These are phyloP conservation scores for Dasypogon diadema DNA, from an alignment of 2,888 invertebrate genomes.

Conservation along the genomic window DNA sequence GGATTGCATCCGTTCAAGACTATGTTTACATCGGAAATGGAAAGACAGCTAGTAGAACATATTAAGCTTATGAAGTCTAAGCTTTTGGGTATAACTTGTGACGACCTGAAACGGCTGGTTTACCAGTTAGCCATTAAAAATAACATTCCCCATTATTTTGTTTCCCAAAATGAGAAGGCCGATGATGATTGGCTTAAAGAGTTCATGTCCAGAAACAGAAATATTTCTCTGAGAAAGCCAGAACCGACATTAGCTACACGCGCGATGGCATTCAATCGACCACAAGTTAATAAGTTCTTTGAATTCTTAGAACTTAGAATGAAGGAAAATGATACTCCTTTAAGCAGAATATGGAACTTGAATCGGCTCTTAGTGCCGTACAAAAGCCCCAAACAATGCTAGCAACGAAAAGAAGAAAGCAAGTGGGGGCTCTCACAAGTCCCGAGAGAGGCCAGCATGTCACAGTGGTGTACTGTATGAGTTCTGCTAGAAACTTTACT, in stretches of 20 bases:
- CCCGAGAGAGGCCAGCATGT: constrained; percentile 36
- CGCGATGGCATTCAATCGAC: not conserved
- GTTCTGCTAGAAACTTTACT: constrained; percentile 35
- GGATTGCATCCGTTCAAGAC: not conserved
- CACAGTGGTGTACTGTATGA: constrained; percentile 32
- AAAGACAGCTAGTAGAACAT: not conserved
- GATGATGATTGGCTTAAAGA: not conserved
- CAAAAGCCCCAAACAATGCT: constrained; percentile 30
- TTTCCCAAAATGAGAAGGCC: not conserved
- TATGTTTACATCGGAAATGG: not conserved
- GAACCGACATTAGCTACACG: not conserved
- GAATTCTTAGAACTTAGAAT: not conserved
- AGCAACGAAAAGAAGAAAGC: constrained; percentile 36
- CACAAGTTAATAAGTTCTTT: not conserved
- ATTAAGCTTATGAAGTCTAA: not conserved
- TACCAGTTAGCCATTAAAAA: not conserved
- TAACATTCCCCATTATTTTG: not conserved
- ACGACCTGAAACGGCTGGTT: not conserved
- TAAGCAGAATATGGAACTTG: not conserved
- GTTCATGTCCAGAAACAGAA: not conserved
- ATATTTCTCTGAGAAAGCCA: not conserved
- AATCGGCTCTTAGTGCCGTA: not conserved
- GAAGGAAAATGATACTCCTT: not conserved
- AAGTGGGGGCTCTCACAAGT: constrained; percentile 27
- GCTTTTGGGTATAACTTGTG: not conserved